Percentiles rank a stretch among this genome's conserved stretches.
Conservation (phyloP, 1,140 invertebrate species). For the Tribolium madens region DNA sequence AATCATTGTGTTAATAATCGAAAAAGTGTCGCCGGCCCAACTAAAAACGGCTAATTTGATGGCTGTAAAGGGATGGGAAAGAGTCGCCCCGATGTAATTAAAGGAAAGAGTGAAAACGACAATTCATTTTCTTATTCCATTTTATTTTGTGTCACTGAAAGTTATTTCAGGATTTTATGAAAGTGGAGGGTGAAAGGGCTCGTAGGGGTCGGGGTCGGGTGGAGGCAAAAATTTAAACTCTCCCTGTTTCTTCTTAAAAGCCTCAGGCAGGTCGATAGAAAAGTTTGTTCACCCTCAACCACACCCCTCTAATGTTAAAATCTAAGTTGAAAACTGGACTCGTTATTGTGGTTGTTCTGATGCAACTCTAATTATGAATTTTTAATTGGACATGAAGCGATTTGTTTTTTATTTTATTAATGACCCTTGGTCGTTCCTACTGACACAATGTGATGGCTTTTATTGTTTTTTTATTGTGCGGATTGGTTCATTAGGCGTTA, state of each 20-base stretch:
- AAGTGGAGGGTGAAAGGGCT: constrained; percentile 44
- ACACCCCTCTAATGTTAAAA: constrained; percentile 49
- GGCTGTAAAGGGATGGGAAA: neutral
- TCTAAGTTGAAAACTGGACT: constrained; percentile 39
- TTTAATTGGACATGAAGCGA: constrained; percentile 47
- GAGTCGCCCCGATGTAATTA: constrained; percentile 27
- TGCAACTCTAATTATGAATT: constrained; percentile 48
- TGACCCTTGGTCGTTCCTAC: neutral
- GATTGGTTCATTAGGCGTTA: constrained; percentile 56
- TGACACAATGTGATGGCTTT: constrained; percentile 25
- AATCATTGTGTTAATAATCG: neutral
- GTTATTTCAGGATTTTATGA: constrained; percentile 52
- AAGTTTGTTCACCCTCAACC: constrained; percentile 54
- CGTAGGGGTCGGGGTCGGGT: neutral
- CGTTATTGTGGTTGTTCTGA: constrained; percentile 46
- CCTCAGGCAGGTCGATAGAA: constrained; percentile 52
- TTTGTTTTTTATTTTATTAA: neutral
- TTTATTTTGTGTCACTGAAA: constrained; percentile 54
- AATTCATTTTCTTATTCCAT: constrained; percentile 56
- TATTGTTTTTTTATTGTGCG: constrained; percentile 39
- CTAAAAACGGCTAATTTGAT: constrained; percentile 16
- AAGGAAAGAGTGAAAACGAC: constrained; percentile 49
- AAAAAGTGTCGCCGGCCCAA: neutral
- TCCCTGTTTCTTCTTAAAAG: constrained; percentile 51
- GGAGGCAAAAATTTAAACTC: constrained; percentile 52